These are phyloP conservation scores for Caenorhabditis inopinata DNA, from an alignment of 1,140 invertebrate genomes.

Conservation along the genomic window DNA sequence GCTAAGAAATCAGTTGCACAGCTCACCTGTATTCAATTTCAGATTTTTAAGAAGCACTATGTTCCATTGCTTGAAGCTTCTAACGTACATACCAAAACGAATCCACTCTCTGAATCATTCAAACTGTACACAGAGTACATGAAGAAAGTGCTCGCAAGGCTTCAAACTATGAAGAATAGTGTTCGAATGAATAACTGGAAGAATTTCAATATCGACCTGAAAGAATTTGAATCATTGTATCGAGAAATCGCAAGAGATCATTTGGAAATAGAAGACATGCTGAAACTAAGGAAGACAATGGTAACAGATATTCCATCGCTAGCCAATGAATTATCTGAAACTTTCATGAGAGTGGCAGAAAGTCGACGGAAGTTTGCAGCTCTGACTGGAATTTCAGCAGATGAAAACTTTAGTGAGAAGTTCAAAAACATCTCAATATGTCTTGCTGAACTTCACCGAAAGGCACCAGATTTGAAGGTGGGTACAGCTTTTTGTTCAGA, in stretches of 20 bases:
- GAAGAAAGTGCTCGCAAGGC: conserved; percentile 2
- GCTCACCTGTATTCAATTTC: background rate
- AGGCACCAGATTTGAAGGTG: background rate
- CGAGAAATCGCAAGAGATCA: conserved; percentile 33
- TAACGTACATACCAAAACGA: conserved; percentile 19
- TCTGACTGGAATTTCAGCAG: background rate
- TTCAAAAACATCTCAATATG: background rate
- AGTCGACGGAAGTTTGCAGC: background rate
- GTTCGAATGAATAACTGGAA: conserved; percentile 34
- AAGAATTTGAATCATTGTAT: conserved; percentile 35
- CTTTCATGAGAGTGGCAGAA: background rate
- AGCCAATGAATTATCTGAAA: background rate
- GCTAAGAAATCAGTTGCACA: background rate
- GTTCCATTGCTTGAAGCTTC: background rate
- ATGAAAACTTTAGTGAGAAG: conserved; percentile 9
- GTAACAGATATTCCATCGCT: background rate
- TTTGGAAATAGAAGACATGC: conserved; percentile 36
- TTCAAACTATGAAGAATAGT: conserved; percentile 13
- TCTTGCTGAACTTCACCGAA: background rate
- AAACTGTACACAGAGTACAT: conserved; percentile 13
- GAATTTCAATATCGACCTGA: conserved; percentile 35
- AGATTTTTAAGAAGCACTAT: conserved; percentile 39
- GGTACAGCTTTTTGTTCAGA: no score
- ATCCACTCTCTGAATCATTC: background rate
- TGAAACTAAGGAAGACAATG: conserved; percentile 40